phyloP scores from a whole-genome alignment of 1,140 invertebrate genomes.

The Papilio dardanus region DNA sequence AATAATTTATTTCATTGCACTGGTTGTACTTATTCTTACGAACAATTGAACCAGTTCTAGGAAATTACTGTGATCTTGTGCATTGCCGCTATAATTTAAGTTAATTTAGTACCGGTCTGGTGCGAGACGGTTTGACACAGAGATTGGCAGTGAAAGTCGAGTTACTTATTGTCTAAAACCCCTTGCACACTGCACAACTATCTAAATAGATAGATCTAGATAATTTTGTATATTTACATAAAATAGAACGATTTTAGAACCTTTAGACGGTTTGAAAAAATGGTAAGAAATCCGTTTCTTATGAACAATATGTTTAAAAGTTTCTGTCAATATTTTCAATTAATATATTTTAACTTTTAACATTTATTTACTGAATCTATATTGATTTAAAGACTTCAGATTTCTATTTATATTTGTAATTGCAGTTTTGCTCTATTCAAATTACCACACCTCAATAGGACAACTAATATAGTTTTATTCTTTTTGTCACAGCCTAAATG shows the following conservation, averaged over 20 bases:
- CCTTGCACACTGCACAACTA: neutral
- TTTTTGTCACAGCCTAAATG: no score
- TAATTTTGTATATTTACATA: no score
- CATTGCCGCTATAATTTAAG: conserved; percentile 17
- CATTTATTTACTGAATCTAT: neutral
- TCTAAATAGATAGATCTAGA: neutral
- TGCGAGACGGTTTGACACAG: conserved; percentile 14
- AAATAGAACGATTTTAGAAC: neutral
- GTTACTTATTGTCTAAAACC: neutral
- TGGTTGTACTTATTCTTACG: neutral
- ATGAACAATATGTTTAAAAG: no score
- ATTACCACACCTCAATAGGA: no score
- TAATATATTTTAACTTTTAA: no score
- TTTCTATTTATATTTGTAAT: neutral
- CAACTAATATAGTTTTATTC: no score
- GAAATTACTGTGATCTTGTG: conserved; percentile 2
- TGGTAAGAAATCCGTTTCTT: no score
- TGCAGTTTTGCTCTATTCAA: no score
- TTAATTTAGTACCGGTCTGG: conserved; percentile 11
- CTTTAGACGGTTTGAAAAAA: no score
- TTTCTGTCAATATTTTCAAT: no score
- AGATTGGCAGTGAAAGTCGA: conserved; percentile 34
- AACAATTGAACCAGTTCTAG: neutral
- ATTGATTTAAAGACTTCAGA: neutral
- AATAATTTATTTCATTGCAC: neutral